Percentiles rank a stretch among this genome's conserved stretches.
phyloP scores from a whole-genome alignment of 1,140 invertebrate genomes.

The Adoxophyes honmai region DNA sequence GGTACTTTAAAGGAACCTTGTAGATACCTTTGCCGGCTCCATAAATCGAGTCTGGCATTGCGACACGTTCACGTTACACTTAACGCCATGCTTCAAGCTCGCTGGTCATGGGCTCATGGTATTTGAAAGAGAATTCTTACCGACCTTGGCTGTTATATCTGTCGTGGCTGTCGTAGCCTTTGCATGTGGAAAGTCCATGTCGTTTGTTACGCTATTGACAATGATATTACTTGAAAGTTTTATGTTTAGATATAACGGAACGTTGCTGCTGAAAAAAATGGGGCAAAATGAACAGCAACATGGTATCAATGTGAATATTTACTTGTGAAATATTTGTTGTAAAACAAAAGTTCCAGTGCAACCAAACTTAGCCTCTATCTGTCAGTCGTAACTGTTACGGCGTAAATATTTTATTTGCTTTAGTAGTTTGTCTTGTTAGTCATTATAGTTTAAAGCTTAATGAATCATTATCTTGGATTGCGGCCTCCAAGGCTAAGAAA shows the following conservation, averaged over 20 bases:
- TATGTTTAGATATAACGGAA: neutral
- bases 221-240: constrained; percentile 8
- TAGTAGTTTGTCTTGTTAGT: constrained; percentile 5
- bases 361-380: neutral
- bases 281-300: no score
- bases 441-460: neutral
- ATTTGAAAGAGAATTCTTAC: constrained; percentile 7
- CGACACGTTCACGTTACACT: constrained; percentile 4
- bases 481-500: constrained; percentile 4
- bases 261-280: no score
- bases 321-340: no score
- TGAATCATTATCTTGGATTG: constrained; percentile 12
- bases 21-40: neutral
- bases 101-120: constrained; percentile 7
- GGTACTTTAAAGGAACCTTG: no score
- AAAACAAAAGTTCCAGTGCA: no score
- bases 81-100: constrained; percentile 1
- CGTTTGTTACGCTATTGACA: neutral
- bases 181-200: constrained; percentile 1
- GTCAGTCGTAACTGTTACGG: neutral
- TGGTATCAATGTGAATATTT: no score
- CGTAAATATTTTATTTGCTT: neutral
- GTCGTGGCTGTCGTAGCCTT: constrained; percentile 10
- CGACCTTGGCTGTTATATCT: neutral
- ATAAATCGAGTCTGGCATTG: neutral